phyloP scores from a whole-genome alignment of 2,797 vertebrate genomes.

The Sarcophilus harrisii region DNA sequence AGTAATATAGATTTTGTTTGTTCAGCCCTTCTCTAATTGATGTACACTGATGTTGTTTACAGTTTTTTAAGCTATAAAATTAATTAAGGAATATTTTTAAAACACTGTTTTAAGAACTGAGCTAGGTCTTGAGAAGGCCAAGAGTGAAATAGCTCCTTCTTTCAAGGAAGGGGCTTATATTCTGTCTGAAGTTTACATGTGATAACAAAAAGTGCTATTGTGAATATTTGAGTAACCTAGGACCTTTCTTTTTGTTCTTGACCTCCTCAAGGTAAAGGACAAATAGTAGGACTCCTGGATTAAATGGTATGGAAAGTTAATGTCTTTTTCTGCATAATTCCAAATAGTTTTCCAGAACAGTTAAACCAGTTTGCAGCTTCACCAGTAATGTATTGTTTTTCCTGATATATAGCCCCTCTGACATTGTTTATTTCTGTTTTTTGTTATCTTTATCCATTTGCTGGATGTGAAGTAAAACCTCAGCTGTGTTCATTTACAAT shows the following conservation, averaged over 20 bases:
- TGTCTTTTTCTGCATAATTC: neutral
- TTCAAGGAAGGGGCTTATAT: neutral
- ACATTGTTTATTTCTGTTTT: neutral
- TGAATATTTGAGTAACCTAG: neutral
- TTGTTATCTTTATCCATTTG: neutral
- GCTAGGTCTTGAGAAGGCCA: neutral
- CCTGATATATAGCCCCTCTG: neutral
- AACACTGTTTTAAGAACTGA: neutral
- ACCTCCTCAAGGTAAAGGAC: neutral
- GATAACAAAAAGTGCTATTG: neutral
- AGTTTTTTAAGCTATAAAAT: neutral
- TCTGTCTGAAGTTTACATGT: neutral
- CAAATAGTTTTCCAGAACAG: neutral
- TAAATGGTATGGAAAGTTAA: neutral
- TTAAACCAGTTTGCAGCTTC: neutral
- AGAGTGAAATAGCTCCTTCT: neutral
- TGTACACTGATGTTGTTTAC: neutral
- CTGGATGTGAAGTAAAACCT: neutral
- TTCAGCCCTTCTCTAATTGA: neutral
- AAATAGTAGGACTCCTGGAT: neutral
- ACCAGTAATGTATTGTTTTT: neutral
- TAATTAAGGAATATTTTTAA: neutral
- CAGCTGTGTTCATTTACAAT: neutral
- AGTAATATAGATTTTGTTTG: neutral
- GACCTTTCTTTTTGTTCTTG: neutral